Conservation (phyloP, 2,888 invertebrate species). For the Campopleginae sp. region DNA sequence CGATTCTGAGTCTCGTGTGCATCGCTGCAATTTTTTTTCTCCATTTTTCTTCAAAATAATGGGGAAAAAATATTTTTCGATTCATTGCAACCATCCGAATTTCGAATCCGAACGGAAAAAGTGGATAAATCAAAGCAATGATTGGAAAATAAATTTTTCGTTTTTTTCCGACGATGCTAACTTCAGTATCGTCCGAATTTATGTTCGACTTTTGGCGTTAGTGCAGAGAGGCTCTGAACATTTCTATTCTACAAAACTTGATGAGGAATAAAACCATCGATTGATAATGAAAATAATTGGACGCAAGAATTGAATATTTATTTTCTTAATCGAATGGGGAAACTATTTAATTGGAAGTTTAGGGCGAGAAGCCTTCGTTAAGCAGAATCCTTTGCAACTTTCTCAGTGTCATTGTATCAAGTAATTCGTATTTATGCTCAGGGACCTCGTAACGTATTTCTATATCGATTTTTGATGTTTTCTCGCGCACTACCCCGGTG, state of each 20-base stretch:
- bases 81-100: no score
- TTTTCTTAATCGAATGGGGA: background rate
- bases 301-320: background rate
- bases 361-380: background rate
- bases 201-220: no score
- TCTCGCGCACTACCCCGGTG: constrained; percentile 1
- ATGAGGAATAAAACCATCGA: background rate
- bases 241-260: background rate
- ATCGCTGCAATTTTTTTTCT: background rate
- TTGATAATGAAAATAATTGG: background rate
- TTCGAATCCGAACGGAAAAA: no score
- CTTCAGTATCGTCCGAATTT: no score
- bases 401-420: background rate
- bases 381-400: background rate
- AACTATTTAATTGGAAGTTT: background rate
- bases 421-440: constrained; percentile 3
- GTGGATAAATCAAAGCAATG: no score
- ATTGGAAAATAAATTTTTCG: no score
- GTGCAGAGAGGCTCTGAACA: background rate
- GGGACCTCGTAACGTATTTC: constrained; percentile 2
- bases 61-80: no score
- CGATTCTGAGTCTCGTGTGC: no score
- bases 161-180: no score
- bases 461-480: constrained; percentile 8
- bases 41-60: background rate